phyloP scores from a whole-genome alignment of 2,888 invertebrate genomes.

The Ophion ventricosus region DNA sequence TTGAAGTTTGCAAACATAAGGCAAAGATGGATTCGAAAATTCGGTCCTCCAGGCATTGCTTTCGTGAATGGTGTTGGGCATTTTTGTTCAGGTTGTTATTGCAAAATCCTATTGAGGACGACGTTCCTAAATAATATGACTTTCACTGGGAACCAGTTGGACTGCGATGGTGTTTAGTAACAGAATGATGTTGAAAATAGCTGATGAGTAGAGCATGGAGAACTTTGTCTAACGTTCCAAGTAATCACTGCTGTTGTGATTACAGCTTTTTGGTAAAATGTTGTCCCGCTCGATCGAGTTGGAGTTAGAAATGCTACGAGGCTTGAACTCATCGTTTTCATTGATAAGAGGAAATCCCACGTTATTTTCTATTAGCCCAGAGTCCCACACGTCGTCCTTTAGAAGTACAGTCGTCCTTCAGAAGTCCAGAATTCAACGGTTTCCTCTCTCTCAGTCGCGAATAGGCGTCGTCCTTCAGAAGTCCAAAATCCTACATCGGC shows the following conservation, averaged over 20 bases:
- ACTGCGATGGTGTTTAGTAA: background rate
- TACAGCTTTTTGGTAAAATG: background rate
- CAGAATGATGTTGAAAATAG: constrained; percentile 6
- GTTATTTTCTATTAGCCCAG: background rate
- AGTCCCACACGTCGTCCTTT: constrained; percentile 44
- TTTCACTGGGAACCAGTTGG: constrained; percentile 1
- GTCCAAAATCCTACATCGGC: too few species aligned
- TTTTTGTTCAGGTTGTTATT: background rate
- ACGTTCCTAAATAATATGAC: background rate
- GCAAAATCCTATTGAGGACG: background rate
- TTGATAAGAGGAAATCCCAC: constrained; percentile 3
- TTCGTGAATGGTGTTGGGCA: background rate
- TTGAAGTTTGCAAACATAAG: background rate
- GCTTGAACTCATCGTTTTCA: background rate
- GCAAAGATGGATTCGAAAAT: background rate
- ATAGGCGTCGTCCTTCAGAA: constrained; percentile 5
- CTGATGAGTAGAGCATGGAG: constrained; percentile 29
- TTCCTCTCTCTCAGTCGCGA: background rate
- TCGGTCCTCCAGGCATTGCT: background rate
- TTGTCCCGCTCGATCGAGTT: background rate
- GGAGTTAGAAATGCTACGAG: background rate
- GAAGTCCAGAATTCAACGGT: constrained; percentile 45
- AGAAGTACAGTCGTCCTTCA: background rate
- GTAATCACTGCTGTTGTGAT: constrained; percentile 1
- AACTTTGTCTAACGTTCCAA: background rate